Evolutionary conservation across 1,140 invertebrate genomes (phyloP).

Genomic region (Papilio polyxenes): DNA sequence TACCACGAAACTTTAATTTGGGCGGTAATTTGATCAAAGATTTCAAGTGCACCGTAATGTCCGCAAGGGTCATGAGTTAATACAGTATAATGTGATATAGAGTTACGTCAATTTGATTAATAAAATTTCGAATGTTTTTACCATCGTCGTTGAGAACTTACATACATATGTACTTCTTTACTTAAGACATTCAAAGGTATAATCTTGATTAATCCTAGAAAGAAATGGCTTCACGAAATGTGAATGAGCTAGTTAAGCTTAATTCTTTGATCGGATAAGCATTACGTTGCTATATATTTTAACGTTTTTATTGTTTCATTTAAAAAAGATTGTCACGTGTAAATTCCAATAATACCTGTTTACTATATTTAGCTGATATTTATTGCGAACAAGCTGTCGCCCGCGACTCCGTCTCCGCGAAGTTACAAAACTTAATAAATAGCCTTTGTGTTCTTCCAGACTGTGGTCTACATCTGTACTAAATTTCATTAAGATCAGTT

Average conservation of each 20-base stretch:
- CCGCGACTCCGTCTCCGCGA: too few relatives aligned
- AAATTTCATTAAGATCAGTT: too few relatives aligned
- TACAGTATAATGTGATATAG: neutral
- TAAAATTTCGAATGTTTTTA: neutral
- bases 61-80: slow-evolving; percentile 54
- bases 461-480: too few relatives aligned
- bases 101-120: neutral
- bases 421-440: too few relatives aligned
- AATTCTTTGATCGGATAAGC: neutral
- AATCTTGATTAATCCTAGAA: neutral
- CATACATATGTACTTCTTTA: neutral
- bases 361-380: neutral
- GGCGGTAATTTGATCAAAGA: slow-evolving; percentile 65
- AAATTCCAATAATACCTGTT: neutral
- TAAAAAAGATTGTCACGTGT: neutral
- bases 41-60: slow-evolving; percentile 62
- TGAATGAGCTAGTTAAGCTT: neutral
- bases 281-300: neutral
- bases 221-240: slow-evolving; percentile 6
- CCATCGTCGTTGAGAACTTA: too few relatives aligned
- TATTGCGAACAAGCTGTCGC: neutral
- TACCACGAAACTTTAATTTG: slow-evolving; percentile 45
- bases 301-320: neutral
- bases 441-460: too few relatives aligned
- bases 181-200: neutral